A percentile compares a stretch with the other conserved stretches of the same genome.
Conservation (phyloP, 2,888 invertebrate species). For the Hipparchia semele region DNA sequence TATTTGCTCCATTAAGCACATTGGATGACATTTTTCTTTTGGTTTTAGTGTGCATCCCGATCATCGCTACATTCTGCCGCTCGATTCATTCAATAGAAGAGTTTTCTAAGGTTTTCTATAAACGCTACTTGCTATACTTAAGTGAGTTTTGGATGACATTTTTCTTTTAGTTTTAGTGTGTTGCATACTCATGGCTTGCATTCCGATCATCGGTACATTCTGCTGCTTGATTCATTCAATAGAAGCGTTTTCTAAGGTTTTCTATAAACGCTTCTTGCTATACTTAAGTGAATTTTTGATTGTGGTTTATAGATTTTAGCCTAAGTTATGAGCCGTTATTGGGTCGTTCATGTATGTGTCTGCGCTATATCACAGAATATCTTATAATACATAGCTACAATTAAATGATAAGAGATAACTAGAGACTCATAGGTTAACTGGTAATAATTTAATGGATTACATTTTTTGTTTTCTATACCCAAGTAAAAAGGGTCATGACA, state of each 20-base stretch:
- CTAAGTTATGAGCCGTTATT: too few species aligned
- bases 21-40: conserved; percentile 63
- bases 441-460: too few species aligned
- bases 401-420: too few species aligned
- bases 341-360: too few species aligned
- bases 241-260: conserved; percentile 34
- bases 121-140: conserved; percentile 26
- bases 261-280: conserved; percentile 31
- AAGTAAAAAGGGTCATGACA: too few species aligned
- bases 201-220: conserved; percentile 57
- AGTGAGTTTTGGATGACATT: conserved; percentile 54
- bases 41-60: conserved; percentile 60
- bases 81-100: conserved; percentile 45
- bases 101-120: conserved; percentile 35
- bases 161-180: conserved; percentile 62
- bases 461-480: too few species aligned
- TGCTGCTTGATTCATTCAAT: conserved; percentile 51
- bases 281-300: conserved; percentile 22
- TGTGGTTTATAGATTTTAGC: too few species aligned
- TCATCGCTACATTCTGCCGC: conserved; percentile 59
- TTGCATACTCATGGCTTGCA: conserved; percentile 55
- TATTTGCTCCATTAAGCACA: conserved; percentile 64
- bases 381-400: too few species aligned
- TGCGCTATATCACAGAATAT: too few species aligned
- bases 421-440: too few species aligned